Conservation (phyloP, 1,140 invertebrate species). For the Anadara kagoshimensis region DNA sequence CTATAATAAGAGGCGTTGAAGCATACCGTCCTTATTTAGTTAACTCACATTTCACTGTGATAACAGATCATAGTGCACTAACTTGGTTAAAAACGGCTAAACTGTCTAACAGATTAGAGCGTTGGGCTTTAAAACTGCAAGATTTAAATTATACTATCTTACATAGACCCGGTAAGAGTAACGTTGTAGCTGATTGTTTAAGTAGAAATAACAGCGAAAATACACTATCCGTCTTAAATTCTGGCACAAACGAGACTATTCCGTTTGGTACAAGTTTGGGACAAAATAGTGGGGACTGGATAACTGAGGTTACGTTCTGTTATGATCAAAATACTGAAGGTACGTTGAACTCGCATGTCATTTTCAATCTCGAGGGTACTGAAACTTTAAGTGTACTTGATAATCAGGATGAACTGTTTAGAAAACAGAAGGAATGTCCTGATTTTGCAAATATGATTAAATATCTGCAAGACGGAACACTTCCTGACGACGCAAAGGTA, state of each 20-base stretch:
- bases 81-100: conserved; percentile 9
- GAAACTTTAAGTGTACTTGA: background rate
- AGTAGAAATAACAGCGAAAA: conserved; percentile 1
- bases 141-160: conserved; percentile 12
- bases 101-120: conserved; percentile 2
- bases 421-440: conserved; percentile 16
- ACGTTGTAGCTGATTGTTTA: conserved; percentile 23
- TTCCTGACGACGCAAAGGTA: conserved; percentile 16
- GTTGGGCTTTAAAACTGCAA: conserved; percentile 29
- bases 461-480: background rate
- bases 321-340: background rate
- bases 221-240: background rate
- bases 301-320: background rate
- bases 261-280: background rate
- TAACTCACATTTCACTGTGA: conserved; percentile 7
- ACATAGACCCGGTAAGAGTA: conserved; percentile 15
- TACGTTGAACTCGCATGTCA: background rate
- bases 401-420: conserved; percentile 1
- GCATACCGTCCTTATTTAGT: conserved; percentile 11
- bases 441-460: conserved; percentile 6
- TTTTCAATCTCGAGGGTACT: background rate
- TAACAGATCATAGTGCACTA: conserved; percentile 20
- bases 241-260: background rate
- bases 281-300: background rate
- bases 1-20: conserved; percentile 15